Evolutionary conservation across 2,113 vertebrate species (phyloP).

Genomic region (Eonycteris spelaea): DNA sequence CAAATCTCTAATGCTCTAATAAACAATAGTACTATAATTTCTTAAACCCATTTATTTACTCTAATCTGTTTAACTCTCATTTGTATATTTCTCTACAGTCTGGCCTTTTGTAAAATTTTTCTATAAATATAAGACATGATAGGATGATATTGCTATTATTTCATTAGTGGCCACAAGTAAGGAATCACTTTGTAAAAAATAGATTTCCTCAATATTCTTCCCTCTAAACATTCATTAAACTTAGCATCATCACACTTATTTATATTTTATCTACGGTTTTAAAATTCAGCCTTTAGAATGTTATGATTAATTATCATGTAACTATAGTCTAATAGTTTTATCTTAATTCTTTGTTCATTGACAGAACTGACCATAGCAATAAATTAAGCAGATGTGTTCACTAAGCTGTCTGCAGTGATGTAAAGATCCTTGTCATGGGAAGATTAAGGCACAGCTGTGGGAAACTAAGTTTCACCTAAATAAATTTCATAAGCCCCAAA

Average conservation of each 20-base stretch:
- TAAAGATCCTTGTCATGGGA: conserved; percentile 21
- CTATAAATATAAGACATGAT: background rate
- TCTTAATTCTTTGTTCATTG: conserved; percentile 38
- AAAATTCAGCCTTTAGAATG: background rate
- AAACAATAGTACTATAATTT: background rate
- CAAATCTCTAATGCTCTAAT: background rate
- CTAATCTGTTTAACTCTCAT: background rate
- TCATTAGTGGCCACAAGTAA: background rate
- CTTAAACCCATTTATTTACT: conserved; percentile 11
- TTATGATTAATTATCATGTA: background rate
- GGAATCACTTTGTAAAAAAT: background rate
- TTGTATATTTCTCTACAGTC: background rate
- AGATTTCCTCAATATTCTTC: background rate
- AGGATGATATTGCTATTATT: background rate
- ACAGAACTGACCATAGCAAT: background rate
- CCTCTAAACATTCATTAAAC: background rate
- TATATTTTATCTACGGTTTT: background rate
- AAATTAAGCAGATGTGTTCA: conserved; percentile 51
- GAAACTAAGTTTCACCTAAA: conserved; percentile 49
- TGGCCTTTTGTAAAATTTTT: background rate
- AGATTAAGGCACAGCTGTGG: conserved; percentile 38
- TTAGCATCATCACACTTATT: background rate
- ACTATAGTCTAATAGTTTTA: conserved; percentile 9
- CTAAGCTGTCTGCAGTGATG: conserved; percentile 13
- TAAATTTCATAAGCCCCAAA: conserved; percentile 41